Evolutionary conservation across 2,113 vertebrate genomes (phyloP).

Genomic region (Mustela lutreola): DNA sequence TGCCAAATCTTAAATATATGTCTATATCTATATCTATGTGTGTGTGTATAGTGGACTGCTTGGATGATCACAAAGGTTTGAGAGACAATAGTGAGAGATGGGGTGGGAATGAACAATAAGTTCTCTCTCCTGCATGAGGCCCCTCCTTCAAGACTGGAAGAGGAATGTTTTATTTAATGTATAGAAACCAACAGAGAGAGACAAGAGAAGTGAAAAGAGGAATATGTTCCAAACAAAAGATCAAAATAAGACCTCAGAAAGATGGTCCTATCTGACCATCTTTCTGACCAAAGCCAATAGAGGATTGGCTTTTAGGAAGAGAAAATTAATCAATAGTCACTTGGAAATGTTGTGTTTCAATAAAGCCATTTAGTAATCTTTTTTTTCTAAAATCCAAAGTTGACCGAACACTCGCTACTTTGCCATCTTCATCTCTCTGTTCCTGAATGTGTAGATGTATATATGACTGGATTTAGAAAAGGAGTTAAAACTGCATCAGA

Average conservation of each 20-base stretch:
- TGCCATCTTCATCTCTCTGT: constrained; percentile 56
- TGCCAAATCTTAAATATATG: neutral
- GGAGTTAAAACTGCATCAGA: constrained; percentile 71
- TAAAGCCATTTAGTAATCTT: neutral
- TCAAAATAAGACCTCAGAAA: neutral
- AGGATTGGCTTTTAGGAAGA: neutral
- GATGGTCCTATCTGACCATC: neutral
- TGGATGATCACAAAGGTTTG: neutral
- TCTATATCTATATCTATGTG: no score
- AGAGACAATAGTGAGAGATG: neutral
- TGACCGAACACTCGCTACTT: constrained; percentile 7
- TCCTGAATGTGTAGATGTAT: neutral
- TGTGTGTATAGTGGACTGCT: neutral
- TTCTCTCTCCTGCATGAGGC: neutral
- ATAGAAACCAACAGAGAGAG: neutral
- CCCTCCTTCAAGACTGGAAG: neutral
- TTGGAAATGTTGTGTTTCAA: neutral
- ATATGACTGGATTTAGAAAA: neutral
- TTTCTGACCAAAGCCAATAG: neutral
- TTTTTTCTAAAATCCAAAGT: neutral
- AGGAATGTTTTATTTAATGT: neutral
- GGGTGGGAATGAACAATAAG: neutral
- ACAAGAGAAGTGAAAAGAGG: neutral
- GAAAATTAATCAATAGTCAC: neutral
- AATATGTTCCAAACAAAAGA: neutral